Conservation (phyloP, 2,113 vertebrate genomes). For the Speoplatyrhinus poulsoni region DNA sequence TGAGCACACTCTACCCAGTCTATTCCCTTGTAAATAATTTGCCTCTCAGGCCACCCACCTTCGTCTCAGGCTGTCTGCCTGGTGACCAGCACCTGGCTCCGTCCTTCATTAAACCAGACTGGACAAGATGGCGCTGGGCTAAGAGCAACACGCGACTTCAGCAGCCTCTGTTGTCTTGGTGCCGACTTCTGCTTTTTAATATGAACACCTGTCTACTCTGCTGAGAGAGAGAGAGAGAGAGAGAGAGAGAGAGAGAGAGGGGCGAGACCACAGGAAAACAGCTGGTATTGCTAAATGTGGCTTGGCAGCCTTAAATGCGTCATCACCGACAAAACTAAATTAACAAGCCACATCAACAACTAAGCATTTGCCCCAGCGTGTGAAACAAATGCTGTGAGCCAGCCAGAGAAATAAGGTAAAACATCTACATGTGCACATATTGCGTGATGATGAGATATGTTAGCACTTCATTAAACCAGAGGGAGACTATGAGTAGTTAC, state of each 20-base stretch:
- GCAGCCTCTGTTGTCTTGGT: constrained; percentile 24
- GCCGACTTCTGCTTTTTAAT: constrained; percentile 45
- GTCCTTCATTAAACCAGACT: neutral
- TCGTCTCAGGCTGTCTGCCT: no score
- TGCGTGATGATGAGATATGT: no score
- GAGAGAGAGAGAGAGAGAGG: neutral
- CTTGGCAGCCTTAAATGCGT: constrained; percentile 41
- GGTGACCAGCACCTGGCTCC: neutral
- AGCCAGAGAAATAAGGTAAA: neutral
- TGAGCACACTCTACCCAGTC: no score
- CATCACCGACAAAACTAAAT: constrained; percentile 36
- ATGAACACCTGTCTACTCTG: constrained; percentile 32
- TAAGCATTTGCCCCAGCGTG: constrained; percentile 19
- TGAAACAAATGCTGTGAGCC: constrained; percentile 30
- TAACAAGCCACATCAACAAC: constrained; percentile 43
- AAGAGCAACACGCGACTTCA: neutral
- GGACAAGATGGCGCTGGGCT: neutral
- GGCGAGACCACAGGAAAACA: constrained; percentile 7
- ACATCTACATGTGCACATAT: neutral
- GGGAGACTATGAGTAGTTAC: no score
- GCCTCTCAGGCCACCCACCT: no score
- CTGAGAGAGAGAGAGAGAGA: constrained; percentile 11
- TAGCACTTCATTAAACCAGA: no score
- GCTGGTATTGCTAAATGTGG: constrained; percentile 40
- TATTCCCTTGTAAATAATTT: no score